These are phyloP conservation scores for Eunapius fragilis DNA, from an alignment of 37 sponge, comb jelly and placozoan species.

Conservation along the genomic window DNA sequence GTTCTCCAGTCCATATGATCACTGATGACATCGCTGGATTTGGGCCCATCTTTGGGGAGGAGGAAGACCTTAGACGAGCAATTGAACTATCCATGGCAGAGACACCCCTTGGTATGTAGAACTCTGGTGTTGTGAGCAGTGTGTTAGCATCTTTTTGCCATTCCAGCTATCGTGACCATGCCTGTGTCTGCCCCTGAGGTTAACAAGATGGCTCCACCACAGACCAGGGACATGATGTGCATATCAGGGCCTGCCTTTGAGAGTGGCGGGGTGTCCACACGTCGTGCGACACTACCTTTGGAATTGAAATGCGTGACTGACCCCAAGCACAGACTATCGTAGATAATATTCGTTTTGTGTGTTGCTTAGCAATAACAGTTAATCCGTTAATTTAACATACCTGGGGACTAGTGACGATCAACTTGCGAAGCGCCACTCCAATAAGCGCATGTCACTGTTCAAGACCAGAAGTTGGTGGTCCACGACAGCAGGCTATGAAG, in stretches of 20 bases:
- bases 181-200: neutral
- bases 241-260: neutral
- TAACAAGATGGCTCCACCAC: neutral
- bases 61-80: slow-evolving; percentile 35
- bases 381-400: no score
- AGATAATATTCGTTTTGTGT: neutral
- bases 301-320: neutral
- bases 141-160: neutral
- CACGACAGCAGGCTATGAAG: slow-evolving; percentile 68
- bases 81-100: slow-evolving; percentile 31
- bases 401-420: no score
- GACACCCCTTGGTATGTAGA: neutral
- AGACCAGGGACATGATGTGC: neutral
- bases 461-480: slow-evolving; percentile 89
- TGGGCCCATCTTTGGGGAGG: slow-evolving; percentile 35
- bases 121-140: neutral
- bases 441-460: slow-evolving; percentile 86
- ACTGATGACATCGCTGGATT: neutral
- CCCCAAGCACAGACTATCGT: neutral
- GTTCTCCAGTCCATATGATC: neutral
- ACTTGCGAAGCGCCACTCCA: no score
- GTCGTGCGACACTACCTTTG: neutral
- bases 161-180: neutral
- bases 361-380: neutral
- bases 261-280: neutral